phyloP scores from a whole-genome alignment of 2,113 vertebrate genomes.

The Rhadina sibilatrix region DNA sequence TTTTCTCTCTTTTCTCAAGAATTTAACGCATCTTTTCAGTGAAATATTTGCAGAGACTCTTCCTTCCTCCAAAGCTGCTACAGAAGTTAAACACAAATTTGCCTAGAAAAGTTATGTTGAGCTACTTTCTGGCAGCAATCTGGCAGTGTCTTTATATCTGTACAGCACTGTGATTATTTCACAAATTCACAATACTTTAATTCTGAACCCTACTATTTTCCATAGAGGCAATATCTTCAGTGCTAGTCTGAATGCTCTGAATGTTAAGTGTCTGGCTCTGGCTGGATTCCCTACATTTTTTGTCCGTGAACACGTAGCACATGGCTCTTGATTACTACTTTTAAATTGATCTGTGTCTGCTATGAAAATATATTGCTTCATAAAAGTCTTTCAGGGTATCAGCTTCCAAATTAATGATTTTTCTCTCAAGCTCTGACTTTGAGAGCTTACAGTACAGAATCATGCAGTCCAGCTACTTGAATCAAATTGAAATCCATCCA shows the following conservation, averaged over 20 bases:
- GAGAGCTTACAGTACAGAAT: constrained; percentile 17
- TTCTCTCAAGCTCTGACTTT: constrained; percentile 48
- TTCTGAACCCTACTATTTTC: constrained; percentile 20
- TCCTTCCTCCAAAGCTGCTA: background rate
- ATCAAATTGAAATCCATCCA: constrained; percentile 62
- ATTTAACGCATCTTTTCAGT: background rate
- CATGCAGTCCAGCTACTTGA: constrained; percentile 42
- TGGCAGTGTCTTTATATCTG: background rate
- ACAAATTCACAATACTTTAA: constrained; percentile 18
- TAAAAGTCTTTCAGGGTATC: constrained; percentile 61
- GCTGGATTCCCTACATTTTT: constrained; percentile 40
- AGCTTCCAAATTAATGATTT: constrained; percentile 62
- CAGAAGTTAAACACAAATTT: background rate
- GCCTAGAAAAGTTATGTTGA: background rate
- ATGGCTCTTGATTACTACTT: constrained; percentile 58
- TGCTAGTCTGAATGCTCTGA: constrained; percentile 26
- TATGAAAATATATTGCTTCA: constrained; percentile 61
- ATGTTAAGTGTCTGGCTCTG: constrained; percentile 29
- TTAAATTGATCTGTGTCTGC: constrained; percentile 60
- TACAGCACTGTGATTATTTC: background rate
- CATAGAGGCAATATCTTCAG: constrained; percentile 1
- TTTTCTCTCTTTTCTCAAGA: background rate
- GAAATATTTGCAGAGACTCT: background rate
- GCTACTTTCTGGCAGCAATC: background rate
- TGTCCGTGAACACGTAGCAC: constrained; percentile 24